Conservation (phyloP, 2,888 invertebrate species). For the Eupithecia pulchellata region DNA sequence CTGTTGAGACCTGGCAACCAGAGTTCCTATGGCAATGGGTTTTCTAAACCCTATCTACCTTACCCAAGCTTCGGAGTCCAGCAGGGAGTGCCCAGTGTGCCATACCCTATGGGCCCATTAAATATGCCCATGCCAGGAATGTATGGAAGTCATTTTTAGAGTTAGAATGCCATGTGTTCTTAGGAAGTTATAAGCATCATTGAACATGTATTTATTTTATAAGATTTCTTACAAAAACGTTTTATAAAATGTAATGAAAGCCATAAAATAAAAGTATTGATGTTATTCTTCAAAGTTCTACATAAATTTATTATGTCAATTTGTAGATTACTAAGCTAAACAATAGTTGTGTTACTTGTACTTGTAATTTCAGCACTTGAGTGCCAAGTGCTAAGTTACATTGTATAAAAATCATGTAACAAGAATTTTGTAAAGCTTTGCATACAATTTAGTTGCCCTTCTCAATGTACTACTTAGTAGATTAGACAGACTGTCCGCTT, state of each 20-base stretch:
- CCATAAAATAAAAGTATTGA: conserved; percentile 9
- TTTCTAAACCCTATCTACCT: conserved; percentile 73
- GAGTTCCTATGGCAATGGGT: conserved; percentile 71
- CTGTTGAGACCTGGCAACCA: conserved; percentile 81
- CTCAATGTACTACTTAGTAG: conserved; percentile 21
- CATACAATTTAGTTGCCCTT: neutral
- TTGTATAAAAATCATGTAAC: neutral
- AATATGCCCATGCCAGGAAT: conserved; percentile 91
- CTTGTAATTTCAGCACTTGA: neutral
- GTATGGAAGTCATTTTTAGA: conserved; percentile 76
- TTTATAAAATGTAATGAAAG: conserved; percentile 3
- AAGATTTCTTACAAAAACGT: conserved; percentile 11
- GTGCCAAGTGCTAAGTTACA: neutral
- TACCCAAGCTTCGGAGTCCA: conserved; percentile 72
- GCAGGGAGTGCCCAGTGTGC: conserved; percentile 86
- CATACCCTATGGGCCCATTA: conserved; percentile 90
- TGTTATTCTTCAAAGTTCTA: neutral
- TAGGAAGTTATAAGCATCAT: conserved; percentile 31
- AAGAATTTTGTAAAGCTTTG: neutral
- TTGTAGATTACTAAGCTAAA: neutral
- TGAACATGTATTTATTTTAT: conserved; percentile 12
- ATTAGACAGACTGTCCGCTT: conserved; percentile 61
- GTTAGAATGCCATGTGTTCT: conserved; percentile 42
- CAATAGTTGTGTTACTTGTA: neutral
- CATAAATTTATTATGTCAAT: conserved; percentile 4